Evolutionary conservation across 1,140 invertebrate genomes (phyloP), one percentile per base, ranked within the genome.

Genomic region (Papilio aristodemus): DNA sequence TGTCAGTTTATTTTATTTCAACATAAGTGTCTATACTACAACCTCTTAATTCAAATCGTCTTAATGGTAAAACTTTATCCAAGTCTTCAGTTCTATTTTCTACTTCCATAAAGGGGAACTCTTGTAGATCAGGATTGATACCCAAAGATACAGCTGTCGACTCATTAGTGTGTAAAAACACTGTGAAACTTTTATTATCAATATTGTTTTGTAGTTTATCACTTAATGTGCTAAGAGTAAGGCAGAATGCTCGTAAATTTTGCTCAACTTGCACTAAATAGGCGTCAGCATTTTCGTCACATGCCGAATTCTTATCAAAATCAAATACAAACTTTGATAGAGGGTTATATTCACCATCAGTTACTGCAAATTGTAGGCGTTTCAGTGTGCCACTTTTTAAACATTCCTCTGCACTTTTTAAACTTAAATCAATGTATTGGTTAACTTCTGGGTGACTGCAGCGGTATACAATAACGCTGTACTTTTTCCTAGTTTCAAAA

Each of bases 371-470:
- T 74, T 92, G 88, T 4, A 93, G 71, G 0, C 91, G 75, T 72
- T 84, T 88, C 13, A 94, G 62, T 27, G 85, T 87, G 0, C 89
- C 85, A 46, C 73, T 80, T 39, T 83, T 89, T n/a, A 94, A 70
- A 25, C 93, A 80, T 74, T 89, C 85, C 62, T 73, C 72, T 8
- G 88, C 75, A 54, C 83, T 85, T 72, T 80, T 92, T 4, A 95
- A 73, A 70, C 93, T 86, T 69, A 93, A 89, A 77, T 90, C 92
- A 19, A 94, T 90, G 69, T 94, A 94, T 50, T 92, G 83, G 60
- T 93, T 94, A 0, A 95, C 81, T 78, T 94, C 92, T 32, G 93
- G 94, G 85, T 94, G 93, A 54, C 91, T 85, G 37, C 92, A 93
- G 62, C 92, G 81, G 71, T 93, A 85, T 0, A 94, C 87, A 14